phyloP scores from a whole-genome alignment of 2,797 vertebrate genomes.

The Danio jaintianensis region DNA sequence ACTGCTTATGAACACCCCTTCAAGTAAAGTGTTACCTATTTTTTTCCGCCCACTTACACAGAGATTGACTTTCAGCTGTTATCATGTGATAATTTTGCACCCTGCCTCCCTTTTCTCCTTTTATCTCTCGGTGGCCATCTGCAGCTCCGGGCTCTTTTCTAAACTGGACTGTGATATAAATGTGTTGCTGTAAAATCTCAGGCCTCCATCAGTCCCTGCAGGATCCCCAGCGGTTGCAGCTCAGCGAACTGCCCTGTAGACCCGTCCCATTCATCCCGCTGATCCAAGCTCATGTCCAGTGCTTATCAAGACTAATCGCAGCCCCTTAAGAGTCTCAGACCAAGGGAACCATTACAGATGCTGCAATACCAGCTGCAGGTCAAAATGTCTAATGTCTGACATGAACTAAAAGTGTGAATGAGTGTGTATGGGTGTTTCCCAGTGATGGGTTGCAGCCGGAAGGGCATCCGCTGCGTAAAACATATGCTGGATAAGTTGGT shows the following conservation, averaged over 20 bases:
- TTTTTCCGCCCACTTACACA: no score
- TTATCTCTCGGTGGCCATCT: neutral
- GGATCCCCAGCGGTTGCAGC: neutral
- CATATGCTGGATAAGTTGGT: no score
- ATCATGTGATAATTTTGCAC: neutral
- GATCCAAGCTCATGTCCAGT: conserved; percentile 5
- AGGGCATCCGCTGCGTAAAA: no score
- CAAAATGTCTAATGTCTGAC: no score
- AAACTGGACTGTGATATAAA: conserved; percentile 3
- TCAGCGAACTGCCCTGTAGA: neutral
- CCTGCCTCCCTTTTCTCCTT: neutral
- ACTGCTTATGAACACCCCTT: no score
- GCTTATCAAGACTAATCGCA: neutral
- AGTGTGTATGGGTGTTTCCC: no score
- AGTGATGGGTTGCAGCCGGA: no score
- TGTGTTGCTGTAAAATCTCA: conserved; percentile 19
- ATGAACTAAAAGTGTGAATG: no score
- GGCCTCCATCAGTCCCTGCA: neutral
- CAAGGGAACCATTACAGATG: conserved; percentile 19
- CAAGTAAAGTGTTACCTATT: no score
- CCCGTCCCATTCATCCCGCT: neutral
- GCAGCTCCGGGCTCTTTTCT: neutral
- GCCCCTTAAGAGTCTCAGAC: conserved; percentile 4
- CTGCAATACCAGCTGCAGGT: conserved; percentile 35
- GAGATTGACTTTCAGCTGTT: neutral